Base-by-base conservation (phyloP, 2,797 vertebrate species). In the Momotus momota region DNA sequence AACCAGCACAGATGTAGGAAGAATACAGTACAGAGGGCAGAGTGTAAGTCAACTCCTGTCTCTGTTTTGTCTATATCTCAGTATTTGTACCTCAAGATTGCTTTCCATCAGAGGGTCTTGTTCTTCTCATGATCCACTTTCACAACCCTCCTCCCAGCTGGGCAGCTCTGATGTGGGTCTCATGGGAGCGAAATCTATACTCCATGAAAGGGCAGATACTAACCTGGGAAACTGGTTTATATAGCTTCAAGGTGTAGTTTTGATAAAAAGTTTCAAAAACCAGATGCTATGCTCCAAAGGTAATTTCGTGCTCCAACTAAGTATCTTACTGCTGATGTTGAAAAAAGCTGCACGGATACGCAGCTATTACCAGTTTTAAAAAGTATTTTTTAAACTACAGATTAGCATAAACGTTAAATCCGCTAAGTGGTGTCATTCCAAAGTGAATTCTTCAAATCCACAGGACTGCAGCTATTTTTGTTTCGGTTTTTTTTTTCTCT, bases 401-500 rank as follows among this genome's bases (percentile, higher is more conserved):
- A 69, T 58, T 2, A 25, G 54, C 60, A 23, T 0, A 21, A 20
- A 31, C 6, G 51, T 4, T 54, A 33, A n/a, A 14, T 7, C 25
- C 26, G 26, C 40, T 7, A 3, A 4, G 33, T 7, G 48, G 1
- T 19, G 57, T 0, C 51, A 31, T 12, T 9, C 5, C 38, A 21
- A 67, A 67, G 16, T 0, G 31, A 46, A 65, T 49, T 17, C 48
- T 5, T 21, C 71, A 52, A 27, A 54, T 3, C 38, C 26, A 12
- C 25, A 3, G 35, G 26, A 33, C 1, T 17, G 40, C 48, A 9
- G 69, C n/a, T 33, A 2, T 12, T 66, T 57, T 10, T 14, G n/a
- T 1, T 45, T 1, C 5, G 1, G 1, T 1, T 0, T 6, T 31
- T 55, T 7, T 17, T 4, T 35, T 9, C 45, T 16, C 19, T n/a